Evolutionary conservation across 1,140 invertebrate genomes (phyloP).

Genomic region (Drosophila sulfurigaster): DNA sequence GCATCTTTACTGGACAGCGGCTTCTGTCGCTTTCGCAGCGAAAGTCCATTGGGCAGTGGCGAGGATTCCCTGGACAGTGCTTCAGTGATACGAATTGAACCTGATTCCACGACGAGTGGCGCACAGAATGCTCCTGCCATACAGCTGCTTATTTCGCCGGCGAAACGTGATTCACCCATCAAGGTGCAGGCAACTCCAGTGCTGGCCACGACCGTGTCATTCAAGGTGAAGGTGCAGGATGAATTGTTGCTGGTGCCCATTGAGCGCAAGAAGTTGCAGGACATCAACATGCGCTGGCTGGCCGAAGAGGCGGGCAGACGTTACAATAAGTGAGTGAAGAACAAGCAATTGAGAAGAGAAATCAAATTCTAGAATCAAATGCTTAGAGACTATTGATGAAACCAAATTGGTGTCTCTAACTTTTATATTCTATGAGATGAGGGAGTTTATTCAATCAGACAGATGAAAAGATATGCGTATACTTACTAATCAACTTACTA

Average conservation of each 20-base stretch:
- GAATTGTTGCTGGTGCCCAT: constrained; percentile 88
- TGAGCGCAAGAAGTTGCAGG: constrained; percentile 86
- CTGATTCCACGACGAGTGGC: constrained; percentile 73
- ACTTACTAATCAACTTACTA: no score
- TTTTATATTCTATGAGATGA: no score
- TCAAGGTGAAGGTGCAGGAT: constrained; percentile 88
- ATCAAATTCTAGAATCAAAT: no score
- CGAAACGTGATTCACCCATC: constrained; percentile 66
- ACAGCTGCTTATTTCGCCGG: constrained; percentile 72
- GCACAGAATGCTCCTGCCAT: constrained; percentile 54
- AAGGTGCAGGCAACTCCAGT: constrained; percentile 66
- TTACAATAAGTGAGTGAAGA: constrained; percentile 88
- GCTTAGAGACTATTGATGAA: no score
- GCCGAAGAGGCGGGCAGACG: constrained; percentile 89
- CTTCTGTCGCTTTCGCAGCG: constrained; percentile 84
- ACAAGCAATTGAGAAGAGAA: no score
- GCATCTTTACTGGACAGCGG: constrained; percentile 77
- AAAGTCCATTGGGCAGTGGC: constrained; percentile 84
- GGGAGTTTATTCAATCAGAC: no score
- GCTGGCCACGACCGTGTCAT: constrained; percentile 79
- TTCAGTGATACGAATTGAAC: constrained; percentile 65
- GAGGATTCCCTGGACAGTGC: constrained; percentile 62
- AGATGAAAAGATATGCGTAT: no score
- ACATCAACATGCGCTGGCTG: constrained; percentile 89
- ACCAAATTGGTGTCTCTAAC: no score